phyloP scores from a whole-genome alignment of 2,888 invertebrate genomes.

The Napeogenes sylphis region DNA sequence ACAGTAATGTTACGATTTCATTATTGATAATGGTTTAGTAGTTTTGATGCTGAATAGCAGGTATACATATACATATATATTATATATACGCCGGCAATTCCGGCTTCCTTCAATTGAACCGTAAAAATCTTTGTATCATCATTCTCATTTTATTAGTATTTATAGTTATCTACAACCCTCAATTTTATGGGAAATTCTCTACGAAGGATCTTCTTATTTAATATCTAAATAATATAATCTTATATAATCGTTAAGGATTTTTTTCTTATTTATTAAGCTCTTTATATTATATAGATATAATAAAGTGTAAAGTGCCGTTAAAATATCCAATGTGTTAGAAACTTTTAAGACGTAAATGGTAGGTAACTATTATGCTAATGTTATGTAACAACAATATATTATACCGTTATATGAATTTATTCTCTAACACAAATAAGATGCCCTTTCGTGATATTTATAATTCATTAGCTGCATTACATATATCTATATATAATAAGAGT shows the following conservation, averaged over 20 bases:
- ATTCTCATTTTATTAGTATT: neutral
- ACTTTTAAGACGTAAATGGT: neutral
- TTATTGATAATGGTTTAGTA: conserved; percentile 3
- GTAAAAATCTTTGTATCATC: neutral
- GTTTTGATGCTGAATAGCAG: neutral
- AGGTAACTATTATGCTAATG: neutral
- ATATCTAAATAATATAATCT: too few relatives aligned
- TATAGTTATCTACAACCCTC: neutral
- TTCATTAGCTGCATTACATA: neutral
- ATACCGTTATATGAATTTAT: neutral
- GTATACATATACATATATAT: neutral
- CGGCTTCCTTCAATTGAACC: neutral
- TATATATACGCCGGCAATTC: neutral
- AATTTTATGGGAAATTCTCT: too few relatives aligned
- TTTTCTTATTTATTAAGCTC: too few relatives aligned
- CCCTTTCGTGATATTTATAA: neutral
- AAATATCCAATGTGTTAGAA: neutral
- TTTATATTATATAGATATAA: too few relatives aligned
- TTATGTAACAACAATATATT: neutral
- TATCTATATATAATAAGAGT: too few relatives aligned
- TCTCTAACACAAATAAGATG: neutral
- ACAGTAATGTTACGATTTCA: neutral
- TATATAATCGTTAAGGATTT: too few relatives aligned
- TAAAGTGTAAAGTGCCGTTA: neutral
- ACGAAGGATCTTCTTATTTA: too few relatives aligned